A percentile compares a stretch with the other conserved stretches of the same genome.
Conservation (phyloP, 2,113 vertebrate species). For the Lagopus leucura region DNA sequence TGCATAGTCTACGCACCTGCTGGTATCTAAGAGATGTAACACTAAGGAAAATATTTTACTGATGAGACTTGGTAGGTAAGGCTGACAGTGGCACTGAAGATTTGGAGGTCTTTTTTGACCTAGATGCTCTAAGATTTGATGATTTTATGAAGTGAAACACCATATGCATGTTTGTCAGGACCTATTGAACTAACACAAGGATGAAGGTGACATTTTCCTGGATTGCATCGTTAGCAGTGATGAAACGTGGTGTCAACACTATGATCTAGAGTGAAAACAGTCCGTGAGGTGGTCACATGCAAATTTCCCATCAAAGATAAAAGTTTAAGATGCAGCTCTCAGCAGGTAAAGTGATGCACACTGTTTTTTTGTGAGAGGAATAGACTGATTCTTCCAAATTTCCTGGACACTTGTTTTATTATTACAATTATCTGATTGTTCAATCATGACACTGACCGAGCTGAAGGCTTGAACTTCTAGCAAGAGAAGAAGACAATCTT, state of each 20-base stretch:
- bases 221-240: too few relatives aligned
- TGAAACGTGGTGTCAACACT: too few relatives aligned
- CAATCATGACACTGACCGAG: neutral
- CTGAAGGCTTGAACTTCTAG: neutral
- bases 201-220: too few relatives aligned
- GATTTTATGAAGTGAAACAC: neutral
- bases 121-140: neutral
- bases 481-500: too few relatives aligned
- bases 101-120: neutral
- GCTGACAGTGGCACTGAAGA: neutral
- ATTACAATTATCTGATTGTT: neutral
- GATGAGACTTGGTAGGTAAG: neutral
- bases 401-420: neutral
- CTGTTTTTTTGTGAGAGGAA: too few relatives aligned
- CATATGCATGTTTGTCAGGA: too few relatives aligned
- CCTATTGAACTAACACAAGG: too few relatives aligned
- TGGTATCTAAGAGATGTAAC: neutral
- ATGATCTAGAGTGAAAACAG: too few relatives aligned
- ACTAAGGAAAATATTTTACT: neutral
- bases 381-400: neutral
- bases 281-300: too few relatives aligned
- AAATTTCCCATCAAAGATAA: too few relatives aligned
- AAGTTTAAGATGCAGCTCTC: too few relatives aligned
- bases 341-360: too few relatives aligned
- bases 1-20: neutral